Evolutionary conservation across 2,797 vertebrate species (phyloP).

Genomic region (Schizopygopsis pylzovi): DNA sequence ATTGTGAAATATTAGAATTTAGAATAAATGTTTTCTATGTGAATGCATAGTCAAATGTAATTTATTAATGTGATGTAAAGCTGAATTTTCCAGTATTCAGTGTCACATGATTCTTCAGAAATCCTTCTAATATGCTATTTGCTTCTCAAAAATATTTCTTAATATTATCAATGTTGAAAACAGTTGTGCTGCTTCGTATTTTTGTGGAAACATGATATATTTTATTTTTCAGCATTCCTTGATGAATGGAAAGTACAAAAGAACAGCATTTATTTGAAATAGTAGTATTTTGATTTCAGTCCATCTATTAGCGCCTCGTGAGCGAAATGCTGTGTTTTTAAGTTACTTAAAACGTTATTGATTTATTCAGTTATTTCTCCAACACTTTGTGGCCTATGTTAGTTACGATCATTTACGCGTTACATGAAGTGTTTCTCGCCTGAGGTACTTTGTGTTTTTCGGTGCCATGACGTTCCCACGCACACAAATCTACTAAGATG

Average conservation of each 20-base stretch:
- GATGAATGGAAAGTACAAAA: background rate
- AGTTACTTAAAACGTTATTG: background rate
- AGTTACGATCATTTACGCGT: no score
- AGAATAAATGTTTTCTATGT: background rate
- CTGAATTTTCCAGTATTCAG: background rate
- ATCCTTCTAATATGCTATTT: background rate
- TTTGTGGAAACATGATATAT: background rate
- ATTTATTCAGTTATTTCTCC: no score
- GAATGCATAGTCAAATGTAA: background rate
- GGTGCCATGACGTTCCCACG: no score
- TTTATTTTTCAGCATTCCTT: background rate
- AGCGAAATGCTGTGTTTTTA: background rate
- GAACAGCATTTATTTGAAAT: background rate
- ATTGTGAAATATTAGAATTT: background rate
- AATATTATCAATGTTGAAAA: no score
- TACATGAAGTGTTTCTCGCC: no score
- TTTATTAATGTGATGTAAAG: background rate
- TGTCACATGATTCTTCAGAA: background rate
- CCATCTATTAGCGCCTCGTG: background rate
- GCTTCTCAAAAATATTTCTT: no score
- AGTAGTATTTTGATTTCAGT: background rate
- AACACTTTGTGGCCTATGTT: no score
- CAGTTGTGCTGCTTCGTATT: background rate
- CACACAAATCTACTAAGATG: no score
- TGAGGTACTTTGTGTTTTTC: no score